These are phyloP conservation scores for Turnix velox DNA, from an alignment of 2,113 vertebrate species.

Conservation along the genomic window DNA sequence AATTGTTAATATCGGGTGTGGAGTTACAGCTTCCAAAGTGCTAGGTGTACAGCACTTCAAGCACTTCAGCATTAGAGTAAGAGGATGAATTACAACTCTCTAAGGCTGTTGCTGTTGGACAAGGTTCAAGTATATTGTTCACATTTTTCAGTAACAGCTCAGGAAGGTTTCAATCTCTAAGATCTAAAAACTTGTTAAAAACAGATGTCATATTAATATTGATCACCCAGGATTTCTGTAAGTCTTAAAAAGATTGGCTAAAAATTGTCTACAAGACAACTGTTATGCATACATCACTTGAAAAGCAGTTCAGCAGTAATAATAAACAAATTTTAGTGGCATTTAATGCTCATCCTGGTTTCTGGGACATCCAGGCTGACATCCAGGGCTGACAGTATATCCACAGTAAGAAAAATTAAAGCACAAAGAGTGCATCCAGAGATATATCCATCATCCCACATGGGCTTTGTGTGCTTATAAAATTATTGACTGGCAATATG, in stretches of 20 bases:
- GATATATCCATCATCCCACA: neutral
- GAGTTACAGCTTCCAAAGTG: conserved; percentile 67
- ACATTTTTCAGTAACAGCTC: conserved; percentile 60
- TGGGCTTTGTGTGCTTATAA: neutral
- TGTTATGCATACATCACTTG: neutral
- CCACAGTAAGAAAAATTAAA: neutral
- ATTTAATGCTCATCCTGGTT: neutral
- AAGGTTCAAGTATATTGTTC: neutral
- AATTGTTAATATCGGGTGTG: conserved; percentile 74
- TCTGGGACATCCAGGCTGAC: neutral
- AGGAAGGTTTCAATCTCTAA: conserved; percentile 10
- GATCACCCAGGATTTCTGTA: neutral
- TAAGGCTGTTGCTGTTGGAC: conserved; percentile 3
- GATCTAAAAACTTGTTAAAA: neutral
- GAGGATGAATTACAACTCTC: conserved; percentile 50
- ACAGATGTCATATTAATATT: neutral
- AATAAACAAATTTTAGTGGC: neutral
- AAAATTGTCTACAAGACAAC: neutral
- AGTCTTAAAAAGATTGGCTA: neutral
- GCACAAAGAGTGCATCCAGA: neutral
- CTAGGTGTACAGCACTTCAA: conserved; percentile 9
- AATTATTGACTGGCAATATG: neutral
- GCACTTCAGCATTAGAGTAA: conserved; percentile 6
- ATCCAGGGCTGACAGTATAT: neutral
- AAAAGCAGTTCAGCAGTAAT: neutral